phyloP scores from a whole-genome alignment of 2,797 vertebrate genomes.

The Poeciliopsis paucimaculata region DNA sequence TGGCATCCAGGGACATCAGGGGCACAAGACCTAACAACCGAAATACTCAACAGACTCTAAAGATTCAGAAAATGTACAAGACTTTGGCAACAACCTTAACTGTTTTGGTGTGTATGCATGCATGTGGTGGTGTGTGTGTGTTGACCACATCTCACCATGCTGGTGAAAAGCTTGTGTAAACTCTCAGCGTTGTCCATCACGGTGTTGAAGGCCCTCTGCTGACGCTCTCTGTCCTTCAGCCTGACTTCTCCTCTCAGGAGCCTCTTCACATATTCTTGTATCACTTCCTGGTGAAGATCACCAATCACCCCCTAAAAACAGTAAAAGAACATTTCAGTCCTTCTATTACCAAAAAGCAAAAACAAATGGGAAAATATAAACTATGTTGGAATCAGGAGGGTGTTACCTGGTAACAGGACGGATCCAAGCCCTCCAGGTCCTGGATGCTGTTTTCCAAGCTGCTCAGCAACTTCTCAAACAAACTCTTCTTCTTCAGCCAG shows the following conservation, averaged over 20 bases:
- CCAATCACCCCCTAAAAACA: constrained; percentile 81
- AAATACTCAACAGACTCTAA: too few relatives aligned
- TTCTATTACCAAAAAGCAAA: background rate
- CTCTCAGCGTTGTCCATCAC: constrained; percentile 69
- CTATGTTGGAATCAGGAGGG: background rate
- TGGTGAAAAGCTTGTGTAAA: constrained; percentile 77
- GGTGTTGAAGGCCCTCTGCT: constrained; percentile 71
- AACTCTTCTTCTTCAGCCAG: constrained; percentile 63
- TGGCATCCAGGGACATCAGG: too few relatives aligned
- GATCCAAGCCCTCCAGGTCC: constrained; percentile 45
- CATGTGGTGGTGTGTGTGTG: too few relatives aligned
- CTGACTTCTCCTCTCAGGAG: constrained; percentile 85
- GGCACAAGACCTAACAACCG: too few relatives aligned
- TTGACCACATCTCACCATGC: constrained; percentile 72
- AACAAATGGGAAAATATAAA: background rate
- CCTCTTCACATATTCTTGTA: constrained; percentile 83
- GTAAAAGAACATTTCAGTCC: background rate
- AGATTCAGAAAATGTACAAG: too few relatives aligned
- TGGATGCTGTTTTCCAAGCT: constrained; percentile 34
- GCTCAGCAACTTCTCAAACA: constrained; percentile 58
- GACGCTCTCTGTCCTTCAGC: constrained; percentile 75
- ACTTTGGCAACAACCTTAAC: too few relatives aligned
- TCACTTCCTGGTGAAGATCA: constrained; percentile 81
- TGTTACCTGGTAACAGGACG: constrained; percentile 65
- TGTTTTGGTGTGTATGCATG: too few relatives aligned